Evolutionary conservation across 2,113 vertebrate species (phyloP), one percentile per base, ranked within the genome.

Genomic region (Gnathonemus echidnorhynchus): DNA sequence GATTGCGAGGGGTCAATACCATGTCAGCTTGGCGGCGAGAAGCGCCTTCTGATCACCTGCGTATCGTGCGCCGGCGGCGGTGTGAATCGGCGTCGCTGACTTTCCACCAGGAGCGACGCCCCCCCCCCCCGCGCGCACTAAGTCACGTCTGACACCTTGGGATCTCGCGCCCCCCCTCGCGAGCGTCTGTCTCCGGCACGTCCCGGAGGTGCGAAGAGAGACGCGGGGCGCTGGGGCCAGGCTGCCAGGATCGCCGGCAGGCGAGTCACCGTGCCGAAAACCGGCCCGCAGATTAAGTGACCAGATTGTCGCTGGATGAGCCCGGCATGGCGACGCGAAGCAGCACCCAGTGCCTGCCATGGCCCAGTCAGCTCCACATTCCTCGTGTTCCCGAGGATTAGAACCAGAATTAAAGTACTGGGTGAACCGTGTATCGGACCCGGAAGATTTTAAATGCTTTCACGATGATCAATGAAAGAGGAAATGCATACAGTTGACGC

Each of bases 111-210:
- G 87, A 3, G 4, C 19, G 0, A 27, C 24, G 17, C 21, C 45
- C 89, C 90, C n/a, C 45, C 62, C n/a, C 24, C 52, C 17, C 11
- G 0, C 5, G 4, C 42, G 90, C 91, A 91, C 91, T 91, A 87
- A 92, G 91, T 91, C 90, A 89, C 86, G 91, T 90, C 91, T 92
- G 90, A 94, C 88, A 87, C 88, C 90, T 90, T 46, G 50, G 88
- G 91, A 92, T 91, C 93, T 88, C 91, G 91, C 49, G 17, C 42
- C 52, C 45, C 21, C 87, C 70, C 46, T 31, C 15, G 31, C 74
- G 31, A 70, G 58, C 45, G 56, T 42, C 53, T 87, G 48, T 48
- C 86, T 56, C 49, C 56, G 53, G 62, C 86, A 56, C 39, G 48
- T 56, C 46, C 39, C 48, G 10, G 31, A 90, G 85, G 84, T 87